phyloP scores from a whole-genome alignment of 2,888 invertebrate genomes.

The Tinea semifulvella region DNA sequence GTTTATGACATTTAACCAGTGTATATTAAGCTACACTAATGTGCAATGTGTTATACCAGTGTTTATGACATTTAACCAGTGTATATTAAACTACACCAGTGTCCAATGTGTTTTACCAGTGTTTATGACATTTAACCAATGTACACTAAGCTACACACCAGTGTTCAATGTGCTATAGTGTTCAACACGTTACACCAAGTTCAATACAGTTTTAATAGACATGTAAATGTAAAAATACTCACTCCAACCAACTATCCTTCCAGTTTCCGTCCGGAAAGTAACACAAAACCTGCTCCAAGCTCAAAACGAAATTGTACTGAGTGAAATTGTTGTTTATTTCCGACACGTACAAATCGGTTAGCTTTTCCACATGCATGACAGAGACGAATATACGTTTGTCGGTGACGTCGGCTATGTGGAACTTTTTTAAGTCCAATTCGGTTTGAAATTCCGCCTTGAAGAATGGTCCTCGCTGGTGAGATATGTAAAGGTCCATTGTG shows the following conservation, averaged over 20 bases:
- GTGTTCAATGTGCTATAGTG: too few relatives aligned
- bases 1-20: too few relatives aligned
- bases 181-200: too few relatives aligned
- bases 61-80: too few relatives aligned
- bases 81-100: too few relatives aligned
- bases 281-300: conserved; percentile 81
- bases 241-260: conserved; percentile 86
- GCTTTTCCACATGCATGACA: conserved; percentile 77
- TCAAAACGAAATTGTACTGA: conserved; percentile 77
- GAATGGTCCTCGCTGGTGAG: conserved; percentile 77
- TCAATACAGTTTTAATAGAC: too few relatives aligned
- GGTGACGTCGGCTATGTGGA: conserved; percentile 85
- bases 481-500: conserved; percentile 76
- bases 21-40: too few relatives aligned
- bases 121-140: too few relatives aligned
- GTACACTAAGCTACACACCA: too few relatives aligned
- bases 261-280: conserved; percentile 85
- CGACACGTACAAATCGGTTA: conserved; percentile 84
- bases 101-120: too few relatives aligned
- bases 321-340: conserved; percentile 71
- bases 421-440: conserved; percentile 70
- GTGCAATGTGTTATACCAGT: too few relatives aligned
- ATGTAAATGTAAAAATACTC: too few relatives aligned
- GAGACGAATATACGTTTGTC: conserved; percentile 83
- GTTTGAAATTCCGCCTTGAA: conserved; percentile 79